Percentiles rank a stretch among this genome's conserved stretches.
Evolutionary conservation across 2,797 vertebrate genomes (phyloP).

Genomic region (Sorex maritimensis): DNA sequence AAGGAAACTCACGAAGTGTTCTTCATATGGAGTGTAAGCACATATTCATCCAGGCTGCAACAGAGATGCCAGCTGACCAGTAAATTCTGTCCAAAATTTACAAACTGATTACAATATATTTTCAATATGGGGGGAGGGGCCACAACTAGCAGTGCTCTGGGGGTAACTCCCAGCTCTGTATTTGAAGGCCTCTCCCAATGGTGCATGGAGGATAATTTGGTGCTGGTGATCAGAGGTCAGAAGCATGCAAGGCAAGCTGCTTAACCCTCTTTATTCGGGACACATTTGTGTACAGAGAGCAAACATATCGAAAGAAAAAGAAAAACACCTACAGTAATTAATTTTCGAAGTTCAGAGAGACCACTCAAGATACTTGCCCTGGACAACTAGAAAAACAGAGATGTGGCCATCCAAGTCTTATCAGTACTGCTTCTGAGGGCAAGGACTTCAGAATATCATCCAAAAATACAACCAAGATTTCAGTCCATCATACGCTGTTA

Average conservation of each 20-base stretch:
- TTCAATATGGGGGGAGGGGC: background rate
- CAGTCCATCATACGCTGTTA: slow-evolving; percentile 59
- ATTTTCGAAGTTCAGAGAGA: slow-evolving; percentile 14
- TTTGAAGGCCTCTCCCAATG: background rate
- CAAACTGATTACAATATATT: slow-evolving; percentile 1
- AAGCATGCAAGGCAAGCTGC: too few species aligned
- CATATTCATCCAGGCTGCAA: background rate
- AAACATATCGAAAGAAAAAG: background rate
- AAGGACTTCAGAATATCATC: background rate
- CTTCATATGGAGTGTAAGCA: background rate
- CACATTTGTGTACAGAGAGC: background rate
- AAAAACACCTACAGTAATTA: background rate
- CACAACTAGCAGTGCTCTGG: too few species aligned
- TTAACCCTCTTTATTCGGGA: too few species aligned
- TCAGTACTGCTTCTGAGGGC: background rate
- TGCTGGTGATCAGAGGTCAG: too few species aligned
- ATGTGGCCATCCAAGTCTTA: background rate
- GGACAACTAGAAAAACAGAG: background rate
- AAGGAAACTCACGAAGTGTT: slow-evolving; percentile 43
- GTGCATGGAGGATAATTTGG: background rate
- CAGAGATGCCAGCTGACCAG: background rate
- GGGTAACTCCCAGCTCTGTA: too few species aligned
- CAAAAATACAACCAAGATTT: slow-evolving; percentile 1
- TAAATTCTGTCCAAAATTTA: background rate
- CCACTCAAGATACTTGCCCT: slow-evolving; percentile 10